Evolutionary conservation across 92 coral and sea anemone genomes (phyloP), one percentile per base, ranked within the genome.

Genomic region (Paramuricea clavata): DNA sequence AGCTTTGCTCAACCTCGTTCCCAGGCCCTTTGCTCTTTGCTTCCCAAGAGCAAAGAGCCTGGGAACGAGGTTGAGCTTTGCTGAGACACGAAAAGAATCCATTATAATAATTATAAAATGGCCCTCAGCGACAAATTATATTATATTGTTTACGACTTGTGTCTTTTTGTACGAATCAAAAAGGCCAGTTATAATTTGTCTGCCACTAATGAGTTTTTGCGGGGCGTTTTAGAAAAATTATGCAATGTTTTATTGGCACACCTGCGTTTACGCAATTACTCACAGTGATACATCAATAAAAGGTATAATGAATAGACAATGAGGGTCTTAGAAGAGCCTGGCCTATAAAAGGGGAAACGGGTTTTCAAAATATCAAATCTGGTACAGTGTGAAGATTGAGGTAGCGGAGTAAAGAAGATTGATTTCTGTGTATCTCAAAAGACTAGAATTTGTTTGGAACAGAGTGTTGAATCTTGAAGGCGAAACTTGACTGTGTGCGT

Each of bases 221-320:
- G 19, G 5, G 72, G 41, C 72, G 72, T 65, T 65, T 65, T 65
- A 65, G 72, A 28, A 33, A 30, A 28, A 65, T 60, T 6, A 65
- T 74, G 16, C 25, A 49, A 72, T 34, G 0, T 41, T 74, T 52
- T 74, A 74, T 43, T 74, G 39, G 35, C 60, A 52, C 82, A 76
- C 82, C 82, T 76, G 82, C 82, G 52, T 16, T 27, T 49, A 52
- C 8, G 10, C 67, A 76, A 73, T 39, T 73, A 73, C 62, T 54
- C 39, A 9, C 8, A 19, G 13, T 13, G 72, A 28, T 26, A 31
- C 39, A 64, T 65, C 19, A 65, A 56, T 56, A 9, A 27, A 12
- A 65, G 72, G 62, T 27, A 39, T 65, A 25, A 65, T 65, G 72
- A 65, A n/a, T 60, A 22, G 28, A 28, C 28, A 60, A 22, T 60